Evolutionary conservation across 2,113 vertebrate species (phyloP).

Genomic region (Passer domesticus): DNA sequence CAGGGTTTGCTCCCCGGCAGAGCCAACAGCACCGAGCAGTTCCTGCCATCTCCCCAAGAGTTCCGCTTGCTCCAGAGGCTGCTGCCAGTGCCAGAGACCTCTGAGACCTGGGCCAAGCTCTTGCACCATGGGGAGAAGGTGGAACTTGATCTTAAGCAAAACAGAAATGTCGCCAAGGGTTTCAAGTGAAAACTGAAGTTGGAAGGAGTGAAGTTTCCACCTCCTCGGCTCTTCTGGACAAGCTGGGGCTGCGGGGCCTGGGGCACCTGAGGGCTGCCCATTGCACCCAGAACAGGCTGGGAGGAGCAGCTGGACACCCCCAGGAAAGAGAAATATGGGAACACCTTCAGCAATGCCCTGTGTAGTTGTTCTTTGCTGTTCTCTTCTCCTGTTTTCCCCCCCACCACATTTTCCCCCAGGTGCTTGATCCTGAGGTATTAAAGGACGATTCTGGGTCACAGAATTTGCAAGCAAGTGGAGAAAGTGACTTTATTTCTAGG

Average conservation of each 20-base stretch:
- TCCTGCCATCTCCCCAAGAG: not conserved
- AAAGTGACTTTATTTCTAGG: not conserved
- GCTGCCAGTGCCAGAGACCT: slow-evolving; percentile 10
- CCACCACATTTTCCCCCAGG: rapidly evolving
- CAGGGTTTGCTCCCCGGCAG: not conserved
- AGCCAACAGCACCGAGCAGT: not conserved
- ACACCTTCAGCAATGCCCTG: not conserved
- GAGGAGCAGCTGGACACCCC: not conserved
- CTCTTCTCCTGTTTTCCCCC: rapidly evolving
- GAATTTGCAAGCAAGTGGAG: not conserved
- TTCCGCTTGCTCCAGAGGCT: not conserved
- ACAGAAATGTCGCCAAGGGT: slow-evolving; percentile 41
- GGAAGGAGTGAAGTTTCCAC: slow-evolving; percentile 37
- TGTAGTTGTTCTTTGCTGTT: rapidly evolving
- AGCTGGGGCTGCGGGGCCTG: not conserved
- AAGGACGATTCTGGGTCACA: not conserved
- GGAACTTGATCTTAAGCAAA: slow-evolving; percentile 65
- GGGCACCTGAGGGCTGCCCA: not conserved
- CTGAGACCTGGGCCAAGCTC: slow-evolving; percentile 17
- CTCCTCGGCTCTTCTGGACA: not conserved
- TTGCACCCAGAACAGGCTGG: not conserved
- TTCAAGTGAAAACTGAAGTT: not conserved
- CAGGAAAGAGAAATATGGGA: not conserved
- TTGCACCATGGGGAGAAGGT: slow-evolving; percentile 16
- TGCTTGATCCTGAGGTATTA: not conserved